Percentiles rank a stretch among this genome's conserved stretches.
Conservation (phyloP, 1,140 invertebrate genomes). For the Homalodisca vitripennis region DNA sequence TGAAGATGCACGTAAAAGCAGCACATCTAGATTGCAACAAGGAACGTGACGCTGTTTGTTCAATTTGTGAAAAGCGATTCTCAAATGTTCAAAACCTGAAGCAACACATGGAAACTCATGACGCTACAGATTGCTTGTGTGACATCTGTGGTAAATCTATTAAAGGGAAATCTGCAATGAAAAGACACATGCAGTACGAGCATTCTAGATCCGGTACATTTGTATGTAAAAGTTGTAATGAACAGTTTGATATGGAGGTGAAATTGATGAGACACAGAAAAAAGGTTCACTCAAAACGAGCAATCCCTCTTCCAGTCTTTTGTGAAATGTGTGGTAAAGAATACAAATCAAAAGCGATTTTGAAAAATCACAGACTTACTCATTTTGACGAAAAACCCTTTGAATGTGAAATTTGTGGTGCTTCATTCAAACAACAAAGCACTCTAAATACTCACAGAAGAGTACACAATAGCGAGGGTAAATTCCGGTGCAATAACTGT, state of each 20-base stretch:
- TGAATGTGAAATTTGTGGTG: too few species aligned
- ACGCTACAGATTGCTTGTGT: not conserved
- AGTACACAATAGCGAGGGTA: not conserved
- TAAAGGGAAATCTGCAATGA: not conserved
- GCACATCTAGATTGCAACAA: too few species aligned
- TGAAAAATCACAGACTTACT: not conserved
- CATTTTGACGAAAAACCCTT: constrained; percentile 9
- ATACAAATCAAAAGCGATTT: not conserved
- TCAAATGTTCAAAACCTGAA: not conserved
- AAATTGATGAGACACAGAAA: constrained; percentile 10
- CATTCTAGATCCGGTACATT: not conserved
- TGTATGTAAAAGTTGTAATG: not conserved
- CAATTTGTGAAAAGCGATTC: not conserved
- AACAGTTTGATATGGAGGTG: not conserved
- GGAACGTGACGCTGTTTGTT: not conserved
- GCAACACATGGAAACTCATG: not conserved
- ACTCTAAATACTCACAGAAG: not conserved
- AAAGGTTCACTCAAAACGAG: not conserved
- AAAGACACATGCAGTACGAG: not conserved
- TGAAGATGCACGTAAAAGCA: not conserved
- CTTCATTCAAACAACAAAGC: not conserved
- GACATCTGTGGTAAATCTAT: constrained; percentile 4
- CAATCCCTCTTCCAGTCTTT: not conserved
- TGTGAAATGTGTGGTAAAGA: constrained; percentile 8
- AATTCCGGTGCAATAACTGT: not conserved